Base-by-base conservation (phyloP, 2,113 vertebrate genomes). In the Mirounga angustirostris region DNA sequence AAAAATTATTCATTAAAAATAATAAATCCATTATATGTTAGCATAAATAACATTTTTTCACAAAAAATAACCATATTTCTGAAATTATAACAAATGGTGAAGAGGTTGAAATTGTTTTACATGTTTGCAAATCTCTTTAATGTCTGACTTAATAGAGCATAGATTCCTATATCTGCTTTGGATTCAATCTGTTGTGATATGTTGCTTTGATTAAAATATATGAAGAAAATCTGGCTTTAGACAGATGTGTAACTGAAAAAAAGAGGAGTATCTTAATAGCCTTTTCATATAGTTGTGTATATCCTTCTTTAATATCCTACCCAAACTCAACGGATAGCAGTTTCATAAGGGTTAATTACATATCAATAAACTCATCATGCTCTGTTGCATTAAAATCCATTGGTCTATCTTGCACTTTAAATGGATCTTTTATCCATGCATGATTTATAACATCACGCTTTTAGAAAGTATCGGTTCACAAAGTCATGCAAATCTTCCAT, bases 401-500 rank as follows among this genome's bases (percentile, higher is more conserved):
- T 43, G 21, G 4, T 93, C 65, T 78, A 12, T 65, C 9, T 86
- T 73, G 78, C n/a, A 59, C 18, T 89, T 58, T 26, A 78, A 91
- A 52, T 52, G 5, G 8, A 78, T 26, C 2, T 78, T 80, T 96
- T 81, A 67, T 30, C 4, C 28, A 16, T 14, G 58, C 8, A 30
- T 96, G 86, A 93, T 93, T 96, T 89, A 82, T 61, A 92, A 50
- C 15, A 36, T 58, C 4, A 28, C 52, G 33, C 10, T 71, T 92
- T 74, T 96, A 89, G 82, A 76, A 95, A 96, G 71, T 52, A 36
- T 40, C 28, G 4, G 22, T 73, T 92, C 65, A 91, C 71, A 91
- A 58, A 95, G 52, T 96, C 85, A 76, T 85, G 78, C 28, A 30
- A 59, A 50, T 85, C 63, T 95, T 63, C 61, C 71, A 50, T 61